Base-by-base conservation (phyloP, 2,797 vertebrate genomes). In the Xenentodon cancila region DNA sequence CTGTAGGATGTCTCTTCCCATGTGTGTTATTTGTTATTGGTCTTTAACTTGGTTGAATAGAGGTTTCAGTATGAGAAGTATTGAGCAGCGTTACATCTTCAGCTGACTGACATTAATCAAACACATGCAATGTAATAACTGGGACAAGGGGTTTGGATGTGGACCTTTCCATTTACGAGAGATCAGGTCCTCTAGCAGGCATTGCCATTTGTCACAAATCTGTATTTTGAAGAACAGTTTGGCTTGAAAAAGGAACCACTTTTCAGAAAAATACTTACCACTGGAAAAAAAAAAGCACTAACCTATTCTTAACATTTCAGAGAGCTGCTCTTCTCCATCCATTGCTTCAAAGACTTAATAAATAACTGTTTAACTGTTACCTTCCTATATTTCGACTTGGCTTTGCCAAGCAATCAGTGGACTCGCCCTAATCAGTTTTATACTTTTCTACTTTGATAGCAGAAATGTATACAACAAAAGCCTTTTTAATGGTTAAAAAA, bases 221-320 rank as follows among this genome's bases (percentile, higher is more conserved):
- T 37, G 34, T 37, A 37, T 37, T 37, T 11, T 37, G 34, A 37
- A 13, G 9, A 5, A 37, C 34, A 37, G 5, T 5, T 25, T 25
- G 25, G 25, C 25, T 12, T 37, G 34, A 37, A 82, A 80, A 88
- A 73, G 67, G 53, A 78, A 71, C 51, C 72, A 77, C 65, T 61
- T 81, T 74, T 62, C 47, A 73, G 64, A 68, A 51, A 7, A 53
- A 73, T 3, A 25, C 51, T 56, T 66, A 49, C 68, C 80, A 68
- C 79, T 78, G 78, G 78, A 86, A 81, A 88, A 25, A 25, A 86
- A 81, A 88, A 25, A 25, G 3, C 25, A 25, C 7, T 32, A 84
- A 64, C 57, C 72, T 77, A 85, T 62, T 74, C 67, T 76, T 56
- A 49, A 64, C 52, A 64, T 58, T 72, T 64, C 48, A 20, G 73